Base-by-base conservation (phyloP, 2,113 vertebrate species). In the Speoplatyrhinus poulsoni region DNA sequence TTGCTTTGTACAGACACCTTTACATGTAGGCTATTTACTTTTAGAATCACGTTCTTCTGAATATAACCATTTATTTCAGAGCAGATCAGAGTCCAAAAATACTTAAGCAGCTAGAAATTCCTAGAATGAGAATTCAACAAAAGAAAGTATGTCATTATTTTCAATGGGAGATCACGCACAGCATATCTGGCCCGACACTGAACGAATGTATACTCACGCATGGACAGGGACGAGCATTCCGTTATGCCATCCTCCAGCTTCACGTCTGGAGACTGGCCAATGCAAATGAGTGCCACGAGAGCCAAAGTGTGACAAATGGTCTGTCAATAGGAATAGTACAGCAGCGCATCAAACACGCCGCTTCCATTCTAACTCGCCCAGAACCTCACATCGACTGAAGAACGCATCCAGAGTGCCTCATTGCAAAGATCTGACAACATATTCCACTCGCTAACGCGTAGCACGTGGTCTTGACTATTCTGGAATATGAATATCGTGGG, bases 221-320 rank as follows among this genome's bases (percentile, higher is more conserved):
- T 77, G 73, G 63, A 87, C 73, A 82, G 73, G 85, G 76, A 73
- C 46, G 67, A 84, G 76, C 72, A 83, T 65, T 76, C 64, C 70
- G 76, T 72, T 83, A 84, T 41, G 32, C 60, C 80, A 76, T 71
- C 82, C 80, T 80, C 74, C 54, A 71, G 78, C 63, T 53, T 68
- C 78, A 75, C 9, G 57, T 59, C 80, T 85, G 85, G 82, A 85
- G 65, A 74, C 5, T 63, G 19, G 81, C 84, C 88, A 73, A 81
- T 83, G 84, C 82, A 88, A 85, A 88, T 87, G 80, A 80, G 79
- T 66, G 70, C 72, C 73, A 81, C 78, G 77, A 69, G 79, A 86
- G 82, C 79, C 81, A 86, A 84, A 85, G 86, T 89, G 88, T 87
- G 86, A 88, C 85, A 81, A 89, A 88, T 87, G 82, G 75, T 84